Conservation (phyloP, 92 coral and sea anemone genomes). For the Pocillopora meandrina region DNA sequence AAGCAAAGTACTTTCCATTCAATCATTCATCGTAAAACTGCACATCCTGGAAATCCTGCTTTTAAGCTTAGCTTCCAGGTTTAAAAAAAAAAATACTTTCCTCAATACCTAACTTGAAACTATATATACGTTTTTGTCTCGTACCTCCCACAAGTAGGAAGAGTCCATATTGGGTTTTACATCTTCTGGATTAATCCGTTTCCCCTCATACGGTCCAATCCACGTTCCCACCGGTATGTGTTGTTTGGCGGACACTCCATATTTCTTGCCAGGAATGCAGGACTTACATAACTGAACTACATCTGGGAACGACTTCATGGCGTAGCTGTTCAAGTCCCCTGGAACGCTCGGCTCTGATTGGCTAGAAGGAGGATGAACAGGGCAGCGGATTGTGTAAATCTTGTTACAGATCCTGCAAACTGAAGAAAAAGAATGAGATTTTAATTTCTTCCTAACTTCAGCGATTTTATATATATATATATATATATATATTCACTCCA, state of each 20-base stretch:
- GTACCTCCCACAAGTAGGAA: constrained; percentile 89
- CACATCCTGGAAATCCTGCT: no score
- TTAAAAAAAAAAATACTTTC: not conserved
- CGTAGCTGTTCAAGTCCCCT: constrained; percentile 55
- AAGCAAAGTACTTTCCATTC: no score
- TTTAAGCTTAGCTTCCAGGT: not conserved
- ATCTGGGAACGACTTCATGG: constrained; percentile 86
- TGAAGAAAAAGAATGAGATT: not conserved
- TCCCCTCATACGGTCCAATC: constrained; percentile 93
- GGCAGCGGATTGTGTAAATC: constrained; percentile 35
- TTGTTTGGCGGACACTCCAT: constrained; percentile 78
- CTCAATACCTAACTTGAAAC: not conserved
- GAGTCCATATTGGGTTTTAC: constrained; percentile 36
- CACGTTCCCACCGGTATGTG: constrained; percentile 88
- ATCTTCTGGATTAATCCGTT: constrained; percentile 40
- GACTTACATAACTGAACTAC: constrained; percentile 86
- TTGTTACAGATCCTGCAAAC: constrained; percentile 45
- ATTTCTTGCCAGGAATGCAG: constrained; percentile 72
- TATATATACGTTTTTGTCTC: not conserved
- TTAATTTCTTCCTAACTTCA: not conserved
- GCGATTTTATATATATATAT: not conserved
- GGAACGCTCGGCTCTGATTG: not conserved
- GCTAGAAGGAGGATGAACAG: constrained; percentile 22
- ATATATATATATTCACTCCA: not conserved
- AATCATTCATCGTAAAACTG: no score